phyloP scores from a whole-genome alignment of 2,113 vertebrate species.

The Caranx ignobilis region DNA sequence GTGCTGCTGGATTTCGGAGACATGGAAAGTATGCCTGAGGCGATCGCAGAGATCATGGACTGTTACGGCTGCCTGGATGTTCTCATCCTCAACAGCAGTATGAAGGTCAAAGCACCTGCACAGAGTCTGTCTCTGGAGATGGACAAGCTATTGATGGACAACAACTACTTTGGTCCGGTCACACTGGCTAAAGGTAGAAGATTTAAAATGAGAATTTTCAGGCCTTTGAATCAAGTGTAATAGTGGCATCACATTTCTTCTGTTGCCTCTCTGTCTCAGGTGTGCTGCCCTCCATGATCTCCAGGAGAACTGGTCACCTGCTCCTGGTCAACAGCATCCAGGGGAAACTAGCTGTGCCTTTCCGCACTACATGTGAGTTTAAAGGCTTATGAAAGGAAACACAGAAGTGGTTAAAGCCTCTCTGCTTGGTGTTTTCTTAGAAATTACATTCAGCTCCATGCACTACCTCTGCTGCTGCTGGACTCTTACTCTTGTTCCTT shows the following conservation, averaged over 20 bases:
- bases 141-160: conserved; percentile 94
- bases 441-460: too few species aligned
- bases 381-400: background rate
- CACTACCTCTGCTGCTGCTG: too few species aligned
- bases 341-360: conserved; percentile 92
- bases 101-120: conserved; percentile 92
- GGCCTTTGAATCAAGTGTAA: too few species aligned
- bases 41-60: conserved; percentile 89
- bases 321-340: conserved; percentile 94
- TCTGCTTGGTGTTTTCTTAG: too few species aligned
- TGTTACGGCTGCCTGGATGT: conserved; percentile 94
- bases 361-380: conserved; percentile 93
- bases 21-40: conserved; percentile 86
- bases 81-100: conserved; percentile 92
- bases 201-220: background rate
- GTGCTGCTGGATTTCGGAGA: conserved; percentile 92
- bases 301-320: conserved; percentile 92
- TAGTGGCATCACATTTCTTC: background rate
- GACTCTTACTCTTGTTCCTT: too few species aligned
- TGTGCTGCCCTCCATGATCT: conserved; percentile 93
- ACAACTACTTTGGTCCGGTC: conserved; percentile 95
- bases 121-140: conserved; percentile 91
- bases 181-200: conserved; percentile 92
- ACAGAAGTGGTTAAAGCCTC: too few species aligned
- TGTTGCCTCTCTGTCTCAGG: conserved; percentile 75